Evolutionary conservation across 2,888 invertebrate species (phyloP), one percentile per base, ranked within the genome.

Genomic region (Phrixothrix hirtus): DNA sequence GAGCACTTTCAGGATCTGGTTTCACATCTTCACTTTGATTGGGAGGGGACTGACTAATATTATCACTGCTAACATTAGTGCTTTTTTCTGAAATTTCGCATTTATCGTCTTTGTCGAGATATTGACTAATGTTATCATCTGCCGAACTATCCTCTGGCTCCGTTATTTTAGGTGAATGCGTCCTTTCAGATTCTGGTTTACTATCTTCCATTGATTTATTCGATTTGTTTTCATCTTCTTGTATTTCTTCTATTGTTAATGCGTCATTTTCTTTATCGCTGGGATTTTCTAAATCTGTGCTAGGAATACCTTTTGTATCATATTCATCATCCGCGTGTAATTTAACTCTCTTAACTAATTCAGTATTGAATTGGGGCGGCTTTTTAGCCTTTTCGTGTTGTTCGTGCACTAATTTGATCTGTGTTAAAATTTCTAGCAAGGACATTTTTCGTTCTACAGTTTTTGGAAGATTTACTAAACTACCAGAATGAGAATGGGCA

Each of bases 81-180:
- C 34, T 37, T 34, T 48, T 52, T 34, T 30, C 48, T 2, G 29
- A 27, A 17, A 39, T 32, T 45, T 45, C 49, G 11, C 31, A 27
- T 14, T 41, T 44, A 35, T 73, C 71, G 27, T 75, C 76, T 60
- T 71, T 74, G 44, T 76, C 76, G 49, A 76, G 61, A 64, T 74
- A 75, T 59, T 76, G 74, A 53, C 75, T 75, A 14, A 75, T 70
- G 49, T 74, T 73, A 46, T 74, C 74, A 38, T 67, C 64, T 11
- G 58, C 60, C 1, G 73, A 75, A 60, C 72, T 74, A 41, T 73
- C 75, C 12, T 69, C 70, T 2, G 72, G 70, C 15, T 49, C 49
- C 3, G 29, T 21, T 14, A 55, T 57, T 47, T 34, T 34, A n/a
- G 39, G 26, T 39, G 38, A 45, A 5, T 34, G 26, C 4, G n/a